These are phyloP conservation scores for Spisula solida DNA, from an alignment of 2,888 invertebrate genomes.

Conservation along the genomic window DNA sequence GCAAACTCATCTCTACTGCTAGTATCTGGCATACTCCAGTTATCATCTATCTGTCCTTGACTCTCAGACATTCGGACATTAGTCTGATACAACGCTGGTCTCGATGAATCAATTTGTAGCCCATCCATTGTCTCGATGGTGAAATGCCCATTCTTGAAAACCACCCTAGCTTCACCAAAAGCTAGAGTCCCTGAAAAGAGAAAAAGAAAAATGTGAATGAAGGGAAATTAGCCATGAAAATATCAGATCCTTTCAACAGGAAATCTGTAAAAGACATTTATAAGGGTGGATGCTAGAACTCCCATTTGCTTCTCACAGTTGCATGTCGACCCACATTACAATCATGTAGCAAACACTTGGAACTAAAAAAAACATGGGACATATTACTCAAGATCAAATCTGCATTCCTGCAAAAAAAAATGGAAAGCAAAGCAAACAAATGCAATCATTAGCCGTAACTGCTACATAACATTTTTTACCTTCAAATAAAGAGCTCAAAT, in stretches of 20 bases:
- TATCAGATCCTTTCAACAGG: background rate
- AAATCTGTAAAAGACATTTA: conserved; percentile 7
- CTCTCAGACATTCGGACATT: conserved; percentile 26
- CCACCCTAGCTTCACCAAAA: conserved; percentile 71
- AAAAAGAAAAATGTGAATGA: conserved; percentile 10
- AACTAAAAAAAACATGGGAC: conserved; percentile 2
- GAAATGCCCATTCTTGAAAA: conserved; percentile 77
- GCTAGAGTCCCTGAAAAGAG: conserved; percentile 70
- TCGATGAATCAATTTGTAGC: conserved; percentile 55
- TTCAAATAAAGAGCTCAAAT: background rate
- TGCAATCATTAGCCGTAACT: background rate
- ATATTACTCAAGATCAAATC: background rate
- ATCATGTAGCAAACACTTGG: background rate
- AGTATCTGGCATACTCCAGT: conserved; percentile 54
- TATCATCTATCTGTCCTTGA: conserved; percentile 28
- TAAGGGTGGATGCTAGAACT: background rate
- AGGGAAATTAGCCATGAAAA: background rate
- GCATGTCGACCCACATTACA: background rate
- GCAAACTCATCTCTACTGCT: conserved; percentile 27
- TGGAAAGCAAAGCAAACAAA: background rate
- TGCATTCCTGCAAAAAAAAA: conserved; percentile 2
- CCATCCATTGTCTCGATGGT: conserved; percentile 75
- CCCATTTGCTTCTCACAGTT: background rate
- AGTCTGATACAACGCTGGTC: conserved; percentile 33
- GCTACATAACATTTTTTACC: background rate